Conservation (phyloP, 2,888 invertebrate genomes). For the Vesta saturnalis region DNA sequence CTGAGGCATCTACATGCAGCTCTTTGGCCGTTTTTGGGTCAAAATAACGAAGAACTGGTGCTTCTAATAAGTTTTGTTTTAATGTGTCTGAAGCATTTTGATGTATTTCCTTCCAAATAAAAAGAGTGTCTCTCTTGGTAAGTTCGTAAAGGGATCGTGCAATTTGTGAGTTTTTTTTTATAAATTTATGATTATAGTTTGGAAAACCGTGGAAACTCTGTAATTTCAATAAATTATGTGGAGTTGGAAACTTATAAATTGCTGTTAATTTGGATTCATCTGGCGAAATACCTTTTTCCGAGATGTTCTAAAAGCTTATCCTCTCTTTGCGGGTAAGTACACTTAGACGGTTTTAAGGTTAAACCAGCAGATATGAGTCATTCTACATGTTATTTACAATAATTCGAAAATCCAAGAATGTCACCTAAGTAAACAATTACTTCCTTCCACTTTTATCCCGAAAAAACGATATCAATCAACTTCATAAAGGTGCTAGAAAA, state of each 20-base stretch:
- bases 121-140: slow-evolving; percentile 24
- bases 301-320: slow-evolving; percentile 19
- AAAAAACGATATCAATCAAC: slow-evolving; percentile 40
- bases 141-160: slow-evolving; percentile 42
- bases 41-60: slow-evolving; percentile 22
- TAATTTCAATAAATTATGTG: slow-evolving; percentile 9
- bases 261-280: slow-evolving; percentile 20
- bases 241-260: slow-evolving; percentile 20
- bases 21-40: slow-evolving; percentile 8
- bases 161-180: slow-evolving; percentile 43
- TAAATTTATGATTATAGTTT: slow-evolving; percentile 49
- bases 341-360: slow-evolving; percentile 38
- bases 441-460: slow-evolving; percentile 39
- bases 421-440: slow-evolving; percentile 43
- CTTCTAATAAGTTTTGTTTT: slow-evolving; percentile 27
- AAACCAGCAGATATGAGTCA: slow-evolving; percentile 33
- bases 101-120: slow-evolving; percentile 33
- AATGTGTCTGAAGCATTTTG: slow-evolving; percentile 13
- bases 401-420: slow-evolving; percentile 38
- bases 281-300: slow-evolving; percentile 11
- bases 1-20: slow-evolving; percentile 21
- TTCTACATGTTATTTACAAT: slow-evolving; percentile 34
- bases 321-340: slow-evolving; percentile 12
- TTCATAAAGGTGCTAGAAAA: no score
- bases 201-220: slow-evolving; percentile 24